Conservation (phyloP, 2,113 vertebrate species). For the Hippocampus zosterae region DNA sequence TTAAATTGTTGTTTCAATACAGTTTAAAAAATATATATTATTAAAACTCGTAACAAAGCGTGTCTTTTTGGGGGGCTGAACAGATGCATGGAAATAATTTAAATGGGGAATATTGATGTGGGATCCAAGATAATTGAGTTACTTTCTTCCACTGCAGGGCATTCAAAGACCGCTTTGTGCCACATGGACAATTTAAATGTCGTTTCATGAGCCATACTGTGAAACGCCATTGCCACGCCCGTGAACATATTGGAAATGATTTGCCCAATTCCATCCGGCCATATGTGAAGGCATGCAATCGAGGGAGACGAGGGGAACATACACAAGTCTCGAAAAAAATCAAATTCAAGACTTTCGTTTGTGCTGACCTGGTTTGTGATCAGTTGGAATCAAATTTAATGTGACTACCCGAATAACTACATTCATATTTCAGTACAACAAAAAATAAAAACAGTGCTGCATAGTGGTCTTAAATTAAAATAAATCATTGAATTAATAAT, state of each 20-base stretch:
- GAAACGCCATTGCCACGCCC: background rate
- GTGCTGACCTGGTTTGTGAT: background rate
- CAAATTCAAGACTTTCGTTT: background rate
- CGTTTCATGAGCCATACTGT: conserved; percentile 27
- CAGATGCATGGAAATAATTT: no score
- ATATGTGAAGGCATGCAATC: conserved; percentile 18
- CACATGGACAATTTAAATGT: conserved; percentile 17
- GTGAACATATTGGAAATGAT: conserved; percentile 17
- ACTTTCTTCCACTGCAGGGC: conserved; percentile 1
- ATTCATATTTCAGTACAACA: no score
- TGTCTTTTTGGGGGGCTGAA: no score
- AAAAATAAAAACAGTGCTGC: no score
- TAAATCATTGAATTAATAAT: no score
- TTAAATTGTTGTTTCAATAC: no score
- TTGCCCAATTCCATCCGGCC: conserved; percentile 15
- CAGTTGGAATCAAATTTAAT: background rate
- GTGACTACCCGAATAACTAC: background rate
- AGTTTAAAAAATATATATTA: no score
- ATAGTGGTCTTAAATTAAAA: no score
- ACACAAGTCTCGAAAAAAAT: background rate
- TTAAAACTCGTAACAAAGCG: no score
- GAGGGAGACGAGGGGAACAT: background rate
- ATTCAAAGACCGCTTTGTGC: conserved; percentile 10
- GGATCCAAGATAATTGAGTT: no score
- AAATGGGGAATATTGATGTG: no score